Evolutionary conservation across 2,888 invertebrate species (phyloP).

Genomic region (Apamea epomidion): DNA sequence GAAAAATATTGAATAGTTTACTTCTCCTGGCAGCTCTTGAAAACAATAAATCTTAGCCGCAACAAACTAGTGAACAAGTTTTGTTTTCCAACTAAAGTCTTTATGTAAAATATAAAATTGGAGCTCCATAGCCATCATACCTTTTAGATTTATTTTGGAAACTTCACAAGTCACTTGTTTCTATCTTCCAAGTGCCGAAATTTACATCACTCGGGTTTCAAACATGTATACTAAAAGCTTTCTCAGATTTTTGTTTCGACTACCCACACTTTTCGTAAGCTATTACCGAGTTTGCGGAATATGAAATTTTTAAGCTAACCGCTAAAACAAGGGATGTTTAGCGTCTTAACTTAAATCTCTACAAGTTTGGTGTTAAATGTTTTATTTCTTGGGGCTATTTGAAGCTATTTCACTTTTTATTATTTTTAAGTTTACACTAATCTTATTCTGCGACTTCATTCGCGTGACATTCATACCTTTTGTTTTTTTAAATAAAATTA

Average conservation of each 20-base stretch:
- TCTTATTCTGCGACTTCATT: background rate
- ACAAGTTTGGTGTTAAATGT: conserved; percentile 22
- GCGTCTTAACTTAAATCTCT: background rate
- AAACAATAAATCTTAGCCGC: conserved; percentile 49
- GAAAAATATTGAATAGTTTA: conserved; percentile 10
- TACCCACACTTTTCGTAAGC: conserved; percentile 33
- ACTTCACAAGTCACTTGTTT: conserved; percentile 71
- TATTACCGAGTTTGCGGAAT: conserved; percentile 36
- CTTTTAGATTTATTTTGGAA: conserved; percentile 55
- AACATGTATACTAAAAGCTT: conserved; percentile 77
- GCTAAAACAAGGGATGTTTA: background rate
- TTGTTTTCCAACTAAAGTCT: conserved; percentile 54
- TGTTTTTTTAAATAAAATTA: background rate
- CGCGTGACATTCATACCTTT: background rate
- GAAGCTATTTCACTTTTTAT: background rate
- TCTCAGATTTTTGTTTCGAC: conserved; percentile 45
- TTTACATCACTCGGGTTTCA: conserved; percentile 65
- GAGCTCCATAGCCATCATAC: conserved; percentile 31
- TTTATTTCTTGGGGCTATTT: conserved; percentile 14
- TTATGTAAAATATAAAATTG: conserved; percentile 62
- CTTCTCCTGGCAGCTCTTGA: conserved; percentile 16
- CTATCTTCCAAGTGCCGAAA: conserved; percentile 70
- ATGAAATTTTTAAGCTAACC: conserved; percentile 25
- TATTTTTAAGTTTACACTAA: background rate
- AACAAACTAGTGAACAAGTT: conserved; percentile 50